Conservation (phyloP, 1,140 invertebrate genomes). For the Musca domestica region DNA sequence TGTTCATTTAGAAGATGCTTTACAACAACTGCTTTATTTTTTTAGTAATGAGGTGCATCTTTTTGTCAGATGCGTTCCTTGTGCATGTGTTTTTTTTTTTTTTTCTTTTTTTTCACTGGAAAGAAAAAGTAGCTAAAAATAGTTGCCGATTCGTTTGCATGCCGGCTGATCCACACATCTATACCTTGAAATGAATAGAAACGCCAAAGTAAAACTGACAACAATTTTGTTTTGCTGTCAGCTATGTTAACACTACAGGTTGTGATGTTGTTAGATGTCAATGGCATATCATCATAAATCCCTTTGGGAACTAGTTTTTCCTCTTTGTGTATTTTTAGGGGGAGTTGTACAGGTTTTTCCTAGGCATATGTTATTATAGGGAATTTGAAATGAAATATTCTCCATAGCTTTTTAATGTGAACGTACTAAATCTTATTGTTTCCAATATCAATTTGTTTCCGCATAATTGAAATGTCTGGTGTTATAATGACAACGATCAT, state of each 20-base stretch:
- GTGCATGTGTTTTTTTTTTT: not conserved
- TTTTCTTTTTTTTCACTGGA: not conserved
- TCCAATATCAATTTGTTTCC: no score
- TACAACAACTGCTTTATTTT: not conserved
- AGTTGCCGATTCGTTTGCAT: no score
- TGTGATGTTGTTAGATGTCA: constrained; percentile 5
- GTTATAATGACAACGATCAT: no score
- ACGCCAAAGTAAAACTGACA: not conserved
- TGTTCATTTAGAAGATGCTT: not conserved
- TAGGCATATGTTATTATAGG: no score
- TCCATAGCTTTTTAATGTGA: no score
- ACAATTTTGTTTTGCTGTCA: constrained; percentile 8
- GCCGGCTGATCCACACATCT: no score
- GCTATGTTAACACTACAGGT: constrained; percentile 4
- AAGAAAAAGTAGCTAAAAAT: not conserved
- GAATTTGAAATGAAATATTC: no score
- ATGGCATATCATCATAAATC: not conserved
- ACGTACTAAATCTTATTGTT: no score
- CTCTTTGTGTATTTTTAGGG: not conserved
- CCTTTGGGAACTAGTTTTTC: not conserved
- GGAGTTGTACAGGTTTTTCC: not conserved
- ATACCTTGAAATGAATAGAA: no score
- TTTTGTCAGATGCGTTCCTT: not conserved
- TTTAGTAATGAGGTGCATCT: not conserved
- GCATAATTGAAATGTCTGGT: no score